phyloP scores from a whole-genome alignment of 2,797 vertebrate species.

The Eospalax fontanierii region DNA sequence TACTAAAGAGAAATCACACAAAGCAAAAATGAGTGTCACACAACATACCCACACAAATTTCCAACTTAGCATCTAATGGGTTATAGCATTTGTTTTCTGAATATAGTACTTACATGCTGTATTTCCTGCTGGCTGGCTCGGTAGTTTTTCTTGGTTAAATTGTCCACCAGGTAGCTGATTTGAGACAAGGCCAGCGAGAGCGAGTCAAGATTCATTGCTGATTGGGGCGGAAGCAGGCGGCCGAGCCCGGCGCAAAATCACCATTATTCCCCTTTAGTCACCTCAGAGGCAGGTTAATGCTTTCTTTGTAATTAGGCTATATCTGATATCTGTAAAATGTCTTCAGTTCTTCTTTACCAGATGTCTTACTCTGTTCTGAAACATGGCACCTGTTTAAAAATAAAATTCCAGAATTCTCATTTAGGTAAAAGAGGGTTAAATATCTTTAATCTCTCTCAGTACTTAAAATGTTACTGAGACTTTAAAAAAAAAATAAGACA shows the following conservation, averaged over 20 bases:
- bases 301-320: constrained; percentile 94
- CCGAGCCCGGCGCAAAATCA: constrained; percentile 99
- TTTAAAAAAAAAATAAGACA: not conserved
- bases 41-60: constrained; percentile 12
- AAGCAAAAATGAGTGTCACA: constrained; percentile 17
- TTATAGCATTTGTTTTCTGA: not conserved
- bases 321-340: constrained; percentile 89
- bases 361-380: constrained; percentile 93
- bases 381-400: constrained; percentile 94
- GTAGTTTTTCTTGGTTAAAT: constrained; percentile 99
- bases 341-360: constrained; percentile 92
- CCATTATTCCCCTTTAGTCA: constrained; percentile 99
- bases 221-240: constrained; percentile 99
- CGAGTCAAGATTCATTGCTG: constrained; percentile 99
- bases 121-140: constrained; percentile 99
- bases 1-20: constrained; percentile 4
- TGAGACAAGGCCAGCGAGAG: constrained; percentile 99
- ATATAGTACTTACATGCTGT: constrained; percentile 97
- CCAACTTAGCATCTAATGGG: not conserved
- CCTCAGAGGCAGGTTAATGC: constrained; percentile 99
- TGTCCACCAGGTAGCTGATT: constrained; percentile 99
- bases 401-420: constrained; percentile 75
- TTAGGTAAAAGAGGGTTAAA: not conserved
- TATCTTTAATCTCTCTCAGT: not conserved
- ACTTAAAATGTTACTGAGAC: constrained; percentile 31